Conservation (phyloP, 1,140 invertebrate genomes). For the Antheraea mylitta region DNA sequence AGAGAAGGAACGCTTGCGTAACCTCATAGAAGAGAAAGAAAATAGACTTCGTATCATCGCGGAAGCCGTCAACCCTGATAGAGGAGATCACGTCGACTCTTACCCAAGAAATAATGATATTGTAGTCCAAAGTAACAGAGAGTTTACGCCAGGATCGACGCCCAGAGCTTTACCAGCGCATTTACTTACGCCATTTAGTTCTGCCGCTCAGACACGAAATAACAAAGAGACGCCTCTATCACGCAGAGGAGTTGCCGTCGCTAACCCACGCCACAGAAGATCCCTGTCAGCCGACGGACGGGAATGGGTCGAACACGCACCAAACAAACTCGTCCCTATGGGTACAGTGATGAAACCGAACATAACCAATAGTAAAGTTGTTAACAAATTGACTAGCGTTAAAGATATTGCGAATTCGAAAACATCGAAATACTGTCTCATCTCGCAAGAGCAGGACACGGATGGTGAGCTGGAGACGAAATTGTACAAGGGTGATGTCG, state of each 20-base stretch:
- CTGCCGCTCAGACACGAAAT: conserved; percentile 46
- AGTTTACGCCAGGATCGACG: conserved; percentile 65
- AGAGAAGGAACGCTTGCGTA: conserved; percentile 82
- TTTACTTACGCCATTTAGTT: conserved; percentile 65
- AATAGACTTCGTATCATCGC: conserved; percentile 68
- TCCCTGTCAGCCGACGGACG: conserved; percentile 88
- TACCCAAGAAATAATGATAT: conserved; percentile 45
- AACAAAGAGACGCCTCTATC: conserved; percentile 44
- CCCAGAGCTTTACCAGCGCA: conserved; percentile 67
- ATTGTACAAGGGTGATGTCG: conserved; percentile 95
- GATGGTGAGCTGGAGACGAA: conserved; percentile 96
- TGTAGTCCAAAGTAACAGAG: conserved; percentile 57
- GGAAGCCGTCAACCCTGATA: conserved; percentile 49
- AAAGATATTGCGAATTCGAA: conserved; percentile 87
- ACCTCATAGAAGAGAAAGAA: conserved; percentile 79
- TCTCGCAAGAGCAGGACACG: conserved; percentile 94
- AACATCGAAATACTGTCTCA: conserved; percentile 93
- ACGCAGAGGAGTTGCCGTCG: conserved; percentile 79
- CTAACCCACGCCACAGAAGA: conserved; percentile 86
- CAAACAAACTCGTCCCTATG: conserved; percentile 84
- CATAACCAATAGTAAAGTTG: conserved; percentile 89
- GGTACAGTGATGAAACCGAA: conserved; percentile 94
- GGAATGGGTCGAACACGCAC: conserved; percentile 95
- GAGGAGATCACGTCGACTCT: conserved; percentile 42
- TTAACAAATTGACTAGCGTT: conserved; percentile 87